Percentiles rank a stretch among this genome's conserved stretches.
Conservation (phyloP, 2,888 invertebrate genomes). For the Aspidiotus destructor region DNA sequence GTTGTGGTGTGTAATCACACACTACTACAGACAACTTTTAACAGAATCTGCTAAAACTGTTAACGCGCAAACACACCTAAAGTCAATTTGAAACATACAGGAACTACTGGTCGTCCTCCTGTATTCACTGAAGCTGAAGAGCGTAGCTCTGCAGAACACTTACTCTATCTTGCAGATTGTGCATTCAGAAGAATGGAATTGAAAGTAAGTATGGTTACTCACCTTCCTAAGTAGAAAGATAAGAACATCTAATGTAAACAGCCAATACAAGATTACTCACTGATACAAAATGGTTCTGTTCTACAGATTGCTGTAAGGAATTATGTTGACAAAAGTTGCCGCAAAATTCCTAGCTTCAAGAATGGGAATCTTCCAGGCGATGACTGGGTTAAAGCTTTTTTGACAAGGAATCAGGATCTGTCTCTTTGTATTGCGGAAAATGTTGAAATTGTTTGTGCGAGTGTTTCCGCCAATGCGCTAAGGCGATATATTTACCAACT, state of each 20-base stretch:
- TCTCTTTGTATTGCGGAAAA: neutral
- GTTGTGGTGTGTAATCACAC: too few relatives aligned
- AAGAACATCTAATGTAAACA: too few relatives aligned
- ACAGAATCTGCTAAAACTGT: too few relatives aligned
- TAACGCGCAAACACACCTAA: too few relatives aligned
- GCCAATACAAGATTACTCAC: too few relatives aligned
- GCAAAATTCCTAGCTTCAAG: neutral
- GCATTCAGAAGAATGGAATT: too few relatives aligned
- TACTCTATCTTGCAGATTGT: neutral
- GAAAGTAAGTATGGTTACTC: neutral
- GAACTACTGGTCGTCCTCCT: neutral
- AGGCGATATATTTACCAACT: neutral
- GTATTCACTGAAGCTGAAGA: constrained; percentile 1
- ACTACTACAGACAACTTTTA: too few relatives aligned
- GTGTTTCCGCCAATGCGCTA: neutral
- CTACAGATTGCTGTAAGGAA: neutral
- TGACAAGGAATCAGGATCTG: neutral
- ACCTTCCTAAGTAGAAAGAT: neutral
- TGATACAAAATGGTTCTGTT: too few relatives aligned
- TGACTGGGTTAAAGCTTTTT: neutral
- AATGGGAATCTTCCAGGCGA: neutral
- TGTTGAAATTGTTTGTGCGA: neutral
- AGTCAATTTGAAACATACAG: neutral
- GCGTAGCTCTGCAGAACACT: neutral
- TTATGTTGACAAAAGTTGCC: too few relatives aligned